Conservation (phyloP, 1,140 invertebrate species). For the Tetramorium alpestre region DNA sequence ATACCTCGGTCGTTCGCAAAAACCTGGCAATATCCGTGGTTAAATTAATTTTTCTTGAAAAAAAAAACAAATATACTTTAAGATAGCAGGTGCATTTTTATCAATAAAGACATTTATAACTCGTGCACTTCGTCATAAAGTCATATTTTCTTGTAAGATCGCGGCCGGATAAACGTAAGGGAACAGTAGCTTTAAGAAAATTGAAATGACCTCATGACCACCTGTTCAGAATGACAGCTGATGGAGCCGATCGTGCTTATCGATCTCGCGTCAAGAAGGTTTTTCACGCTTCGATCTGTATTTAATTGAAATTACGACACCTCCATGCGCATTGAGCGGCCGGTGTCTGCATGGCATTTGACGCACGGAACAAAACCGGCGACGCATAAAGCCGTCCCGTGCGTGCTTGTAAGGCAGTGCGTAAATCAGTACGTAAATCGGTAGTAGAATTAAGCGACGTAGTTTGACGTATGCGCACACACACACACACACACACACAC, state of each 20-base stretch:
- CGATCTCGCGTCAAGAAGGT: background rate
- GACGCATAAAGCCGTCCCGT: conserved; percentile 42
- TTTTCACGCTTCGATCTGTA: conserved; percentile 42
- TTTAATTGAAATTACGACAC: conserved; percentile 49
- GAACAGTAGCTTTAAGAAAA: conserved; percentile 13
- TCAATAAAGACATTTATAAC: conserved; percentile 15
- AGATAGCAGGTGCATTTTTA: conserved; percentile 1
- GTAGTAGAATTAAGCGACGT: conserved; percentile 54
- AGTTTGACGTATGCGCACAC: conserved; percentile 53
- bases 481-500: too few species aligned
- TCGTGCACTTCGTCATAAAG: background rate
- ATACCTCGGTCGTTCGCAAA: background rate
- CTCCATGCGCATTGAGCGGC: background rate
- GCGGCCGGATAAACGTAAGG: background rate
- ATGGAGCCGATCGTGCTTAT: conserved; percentile 10
- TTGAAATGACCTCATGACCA: conserved; percentile 21
- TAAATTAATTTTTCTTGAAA: conserved; percentile 14
- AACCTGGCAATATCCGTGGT: background rate
- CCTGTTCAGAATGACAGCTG: conserved; percentile 44
- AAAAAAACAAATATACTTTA: background rate
- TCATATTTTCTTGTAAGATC: conserved; percentile 2
- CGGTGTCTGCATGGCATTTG: conserved; percentile 26
- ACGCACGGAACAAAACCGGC: conserved; percentile 35
- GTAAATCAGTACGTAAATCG: conserved; percentile 76
- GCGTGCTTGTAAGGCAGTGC: conserved; percentile 17